Conservation (phyloP, 2,888 invertebrate species). For the Gibbula magus region DNA sequence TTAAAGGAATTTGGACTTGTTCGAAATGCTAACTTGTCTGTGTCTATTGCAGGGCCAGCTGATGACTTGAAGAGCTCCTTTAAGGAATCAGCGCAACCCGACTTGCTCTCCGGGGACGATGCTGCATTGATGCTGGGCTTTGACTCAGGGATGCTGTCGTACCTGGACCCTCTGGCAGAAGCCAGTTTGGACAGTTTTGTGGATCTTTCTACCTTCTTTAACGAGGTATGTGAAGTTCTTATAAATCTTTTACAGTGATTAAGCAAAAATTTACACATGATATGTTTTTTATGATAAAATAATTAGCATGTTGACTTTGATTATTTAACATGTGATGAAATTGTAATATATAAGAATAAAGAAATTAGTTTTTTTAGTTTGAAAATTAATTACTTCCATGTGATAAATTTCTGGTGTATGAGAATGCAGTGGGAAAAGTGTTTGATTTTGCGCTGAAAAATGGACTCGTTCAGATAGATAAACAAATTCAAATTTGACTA, state of each 20-base stretch:
- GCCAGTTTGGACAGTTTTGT: slow-evolving; percentile 61
- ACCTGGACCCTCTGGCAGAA: slow-evolving; percentile 41
- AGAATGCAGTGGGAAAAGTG: no score
- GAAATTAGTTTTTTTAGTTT: no score
- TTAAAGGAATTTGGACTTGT: no score
- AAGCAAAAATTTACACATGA: background rate
- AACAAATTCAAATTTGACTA: no score
- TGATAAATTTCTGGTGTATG: no score
- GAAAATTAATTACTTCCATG: no score
- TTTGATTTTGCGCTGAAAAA: no score
- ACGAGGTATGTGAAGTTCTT: slow-evolving; percentile 43
- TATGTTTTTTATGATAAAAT: no score
- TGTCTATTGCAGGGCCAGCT: background rate
- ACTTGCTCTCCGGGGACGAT: background rate
- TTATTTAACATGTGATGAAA: no score
- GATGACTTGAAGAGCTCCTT: slow-evolving; percentile 6
- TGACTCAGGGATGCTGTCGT: background rate
- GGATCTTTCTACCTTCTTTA: slow-evolving; percentile 59
- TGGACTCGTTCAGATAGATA: no score
- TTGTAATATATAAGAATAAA: no score
- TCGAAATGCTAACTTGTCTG: background rate
- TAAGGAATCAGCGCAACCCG: background rate
- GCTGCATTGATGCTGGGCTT: slow-evolving; percentile 7
- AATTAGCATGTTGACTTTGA: no score
- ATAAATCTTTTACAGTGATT: background rate